Base-by-base conservation (phyloP, 2,797 vertebrate species). In the Halcyon chelicuti region DNA sequence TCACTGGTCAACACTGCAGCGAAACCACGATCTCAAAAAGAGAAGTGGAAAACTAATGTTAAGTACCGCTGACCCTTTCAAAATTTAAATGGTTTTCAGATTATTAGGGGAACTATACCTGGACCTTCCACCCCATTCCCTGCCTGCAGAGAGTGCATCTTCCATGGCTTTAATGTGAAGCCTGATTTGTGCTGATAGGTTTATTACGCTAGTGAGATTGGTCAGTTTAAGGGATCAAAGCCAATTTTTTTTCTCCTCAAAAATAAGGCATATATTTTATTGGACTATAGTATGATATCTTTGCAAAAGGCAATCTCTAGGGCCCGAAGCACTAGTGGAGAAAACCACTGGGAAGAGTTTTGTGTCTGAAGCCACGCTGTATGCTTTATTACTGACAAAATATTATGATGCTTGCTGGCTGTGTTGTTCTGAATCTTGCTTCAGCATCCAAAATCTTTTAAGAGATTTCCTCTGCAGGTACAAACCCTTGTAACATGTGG, bases 41-140 rank as follows among this genome's bases (percentile, higher is more conserved):
- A 68, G 35, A 96, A 93, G 70, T 83, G 85, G 95, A 84, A 94
- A 97, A 91, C 89, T 85, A 92, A 96, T 73, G 29, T 23, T 25
- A 79, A 91, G 52, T 68, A 57, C 73, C n/a, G 29, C 17, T 29
- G 65, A 94, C 79, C 54, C 78, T 74, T 86, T 70, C 58, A 61
- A 80, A 93, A 94, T 77, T 12, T 73, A 95, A 94, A 93, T 46
- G 3, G 58, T 47, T 75, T 89, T 52, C 11, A 8, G 10, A 55
- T 71, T 23, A 72, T 61, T 54, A 61, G 72, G 65, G 60, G 61
- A 87, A 57, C 51, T 15, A 54, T 58, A n/a, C 71, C 54, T 75
- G 55, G 39, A 26, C 51, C 44, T 84, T 37, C 22, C 17, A 13
- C 28, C 51, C 86, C 3, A 0, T 15, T 51, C 14, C 10, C 54